Conservation (phyloP, 1,140 invertebrate species). For the Atta colombica region DNA sequence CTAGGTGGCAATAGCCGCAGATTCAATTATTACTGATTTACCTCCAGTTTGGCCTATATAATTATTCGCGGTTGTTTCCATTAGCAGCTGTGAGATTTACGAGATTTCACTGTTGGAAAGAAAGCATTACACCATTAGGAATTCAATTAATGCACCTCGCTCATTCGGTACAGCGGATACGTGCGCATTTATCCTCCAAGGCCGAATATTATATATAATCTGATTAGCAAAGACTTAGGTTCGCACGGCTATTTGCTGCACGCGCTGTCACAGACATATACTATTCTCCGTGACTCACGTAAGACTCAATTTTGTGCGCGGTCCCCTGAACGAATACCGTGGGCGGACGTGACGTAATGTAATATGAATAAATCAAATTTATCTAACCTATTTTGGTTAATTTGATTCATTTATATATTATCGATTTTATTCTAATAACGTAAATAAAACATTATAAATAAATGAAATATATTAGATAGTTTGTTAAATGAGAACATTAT, state of each 20-base stretch:
- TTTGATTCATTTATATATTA: background rate
- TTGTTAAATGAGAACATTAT: background rate
- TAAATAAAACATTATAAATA: background rate
- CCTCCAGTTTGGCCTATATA: constrained; percentile 40
- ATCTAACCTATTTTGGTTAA: background rate
- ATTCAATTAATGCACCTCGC: constrained; percentile 44
- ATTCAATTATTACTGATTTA: constrained; percentile 50
- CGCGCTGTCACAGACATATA: constrained; percentile 39
- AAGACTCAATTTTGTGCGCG: constrained; percentile 33
- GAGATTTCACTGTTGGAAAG: constrained; percentile 21
- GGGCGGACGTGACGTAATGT: background rate
- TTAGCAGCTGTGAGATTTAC: constrained; percentile 8
- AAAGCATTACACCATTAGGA: constrained; percentile 29
- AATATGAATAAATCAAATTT: constrained; percentile 30
- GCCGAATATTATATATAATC: constrained; percentile 60
- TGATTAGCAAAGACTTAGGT: constrained; percentile 42
- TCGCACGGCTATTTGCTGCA: constrained; percentile 54
- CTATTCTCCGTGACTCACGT: constrained; percentile 52
- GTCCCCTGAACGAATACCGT: background rate
- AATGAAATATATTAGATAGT: background rate
- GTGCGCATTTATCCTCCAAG: constrained; percentile 44
- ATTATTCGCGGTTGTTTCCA: constrained; percentile 23
- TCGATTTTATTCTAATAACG: background rate
- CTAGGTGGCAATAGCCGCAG: constrained; percentile 31
- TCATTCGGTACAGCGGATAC: constrained; percentile 11